These are phyloP conservation scores for Atta cephalotes DNA, from an alignment of 1,140 invertebrate species.

Conservation along the genomic window DNA sequence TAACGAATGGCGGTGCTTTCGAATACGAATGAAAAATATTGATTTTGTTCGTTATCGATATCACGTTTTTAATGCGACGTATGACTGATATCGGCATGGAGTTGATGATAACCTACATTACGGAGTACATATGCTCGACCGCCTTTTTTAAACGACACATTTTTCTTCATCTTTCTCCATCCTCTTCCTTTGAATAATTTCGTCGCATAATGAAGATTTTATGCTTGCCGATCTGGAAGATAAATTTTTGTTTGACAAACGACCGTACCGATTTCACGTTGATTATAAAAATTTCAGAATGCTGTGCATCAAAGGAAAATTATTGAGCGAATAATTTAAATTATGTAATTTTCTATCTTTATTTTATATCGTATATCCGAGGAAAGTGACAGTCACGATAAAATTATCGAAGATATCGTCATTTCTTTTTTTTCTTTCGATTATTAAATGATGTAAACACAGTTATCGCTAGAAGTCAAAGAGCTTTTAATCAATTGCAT, in stretches of 20 bases:
- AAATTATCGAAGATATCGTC: background rate
- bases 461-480: background rate
- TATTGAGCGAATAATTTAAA: background rate
- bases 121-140: constrained; percentile 30
- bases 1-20: constrained; percentile 48
- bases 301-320: background rate
- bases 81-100: constrained; percentile 35
- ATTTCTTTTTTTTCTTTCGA: background rate
- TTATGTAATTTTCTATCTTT: background rate
- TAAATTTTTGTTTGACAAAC: constrained; percentile 19
- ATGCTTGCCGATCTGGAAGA: constrained; percentile 15
- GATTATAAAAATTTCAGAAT: constrained; percentile 2
- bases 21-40: constrained; percentile 46
- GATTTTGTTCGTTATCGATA: constrained; percentile 50
- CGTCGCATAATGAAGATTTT: constrained; percentile 11
- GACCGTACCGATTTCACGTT: background rate
- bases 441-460: background rate
- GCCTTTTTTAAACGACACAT: constrained; percentile 45
- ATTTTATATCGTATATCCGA: background rate
- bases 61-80: constrained; percentile 48
- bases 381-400: background rate
- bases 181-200: background rate
- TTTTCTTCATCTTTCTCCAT: constrained; percentile 25
- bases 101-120: constrained; percentile 45
- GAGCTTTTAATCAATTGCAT: background rate